Conservation (phyloP, 1,140 invertebrate species). For the Cydia splendana region DNA sequence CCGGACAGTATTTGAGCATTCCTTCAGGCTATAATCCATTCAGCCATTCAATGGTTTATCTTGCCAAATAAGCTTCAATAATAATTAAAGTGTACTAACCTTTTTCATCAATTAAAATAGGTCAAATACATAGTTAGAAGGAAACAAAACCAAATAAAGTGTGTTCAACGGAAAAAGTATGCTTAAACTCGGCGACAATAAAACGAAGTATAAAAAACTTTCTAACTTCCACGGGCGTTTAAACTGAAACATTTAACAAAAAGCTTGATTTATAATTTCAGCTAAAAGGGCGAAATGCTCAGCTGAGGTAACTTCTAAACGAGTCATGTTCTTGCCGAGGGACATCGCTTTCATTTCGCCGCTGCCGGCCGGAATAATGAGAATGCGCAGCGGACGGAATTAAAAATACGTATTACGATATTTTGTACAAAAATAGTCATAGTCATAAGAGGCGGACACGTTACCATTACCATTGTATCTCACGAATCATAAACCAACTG, state of each 20-base stretch:
- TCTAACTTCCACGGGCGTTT: slow-evolving; percentile 8
- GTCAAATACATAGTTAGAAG: neutral
- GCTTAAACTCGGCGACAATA: slow-evolving; percentile 10
- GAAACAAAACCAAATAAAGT: neutral
- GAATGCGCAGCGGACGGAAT: slow-evolving; percentile 41
- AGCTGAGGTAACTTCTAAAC: slow-evolving; percentile 43
- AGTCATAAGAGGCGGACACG: slow-evolving; percentile 36
- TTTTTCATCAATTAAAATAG: too few relatives aligned
- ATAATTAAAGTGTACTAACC: too few relatives aligned
- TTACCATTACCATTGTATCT: too few relatives aligned
- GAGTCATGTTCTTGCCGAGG: slow-evolving; percentile 43
- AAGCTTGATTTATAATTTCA: slow-evolving; percentile 37
- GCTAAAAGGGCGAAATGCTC: slow-evolving; percentile 32
- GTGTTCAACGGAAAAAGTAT: neutral
- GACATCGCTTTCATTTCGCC: slow-evolving; percentile 45
- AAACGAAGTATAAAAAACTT: slow-evolving; percentile 21
- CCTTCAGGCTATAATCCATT: too few relatives aligned
- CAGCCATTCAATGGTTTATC: too few relatives aligned
- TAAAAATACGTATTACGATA: slow-evolving; percentile 36
- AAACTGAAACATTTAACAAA: slow-evolving; percentile 32
- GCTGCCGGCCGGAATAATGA: slow-evolving; percentile 39
- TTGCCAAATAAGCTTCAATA: too few relatives aligned
- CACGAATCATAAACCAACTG: too few relatives aligned
- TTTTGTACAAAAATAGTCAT: slow-evolving; percentile 38
- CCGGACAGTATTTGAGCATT: too few relatives aligned